Evolutionary conservation across 1,140 invertebrate genomes (phyloP).

Genomic region (Papilio machaon): DNA sequence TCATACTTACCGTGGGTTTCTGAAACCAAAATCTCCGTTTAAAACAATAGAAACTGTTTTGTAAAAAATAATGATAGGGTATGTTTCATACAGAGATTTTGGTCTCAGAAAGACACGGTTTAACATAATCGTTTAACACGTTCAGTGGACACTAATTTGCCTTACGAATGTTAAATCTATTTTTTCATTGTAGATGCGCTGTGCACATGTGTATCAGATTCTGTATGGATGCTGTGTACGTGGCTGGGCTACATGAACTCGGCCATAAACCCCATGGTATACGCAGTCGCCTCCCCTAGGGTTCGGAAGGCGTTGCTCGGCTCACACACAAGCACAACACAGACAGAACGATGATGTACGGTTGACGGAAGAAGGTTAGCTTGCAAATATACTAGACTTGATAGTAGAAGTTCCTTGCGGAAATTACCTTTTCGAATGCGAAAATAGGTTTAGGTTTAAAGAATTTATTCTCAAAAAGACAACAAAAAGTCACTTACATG

Average conservation of each 20-base stretch:
- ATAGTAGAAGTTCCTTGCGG: not conserved
- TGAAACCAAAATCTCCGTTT: too few species aligned
- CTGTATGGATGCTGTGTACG: slow-evolving; percentile 60
- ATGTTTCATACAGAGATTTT: too few species aligned
- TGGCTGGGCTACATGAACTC: slow-evolving; percentile 90
- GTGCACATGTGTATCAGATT: slow-evolving; percentile 54
- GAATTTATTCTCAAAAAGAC: too few species aligned
- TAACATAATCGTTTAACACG: too few species aligned
- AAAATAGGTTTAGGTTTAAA: too few species aligned
- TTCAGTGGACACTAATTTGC: too few species aligned
- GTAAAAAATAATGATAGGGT: too few species aligned
- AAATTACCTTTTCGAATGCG: too few species aligned
- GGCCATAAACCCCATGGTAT: slow-evolving; percentile 88
- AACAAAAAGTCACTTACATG: too few species aligned
- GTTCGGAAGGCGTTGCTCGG: slow-evolving; percentile 77
- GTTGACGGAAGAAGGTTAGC: slow-evolving; percentile 30
- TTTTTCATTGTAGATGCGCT: slow-evolving; percentile 54
- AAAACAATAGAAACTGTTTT: too few species aligned
- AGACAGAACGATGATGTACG: slow-evolving; percentile 42
- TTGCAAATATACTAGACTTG: not conserved
- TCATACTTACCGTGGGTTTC: too few species aligned
- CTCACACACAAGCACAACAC: slow-evolving; percentile 35
- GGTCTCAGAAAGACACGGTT: too few species aligned
- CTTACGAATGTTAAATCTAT: not conserved
- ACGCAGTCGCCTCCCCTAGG: slow-evolving; percentile 83